Evolutionary conservation across 2,888 invertebrate species (phyloP).

Genomic region (Liposcelis brunnea): DNA sequence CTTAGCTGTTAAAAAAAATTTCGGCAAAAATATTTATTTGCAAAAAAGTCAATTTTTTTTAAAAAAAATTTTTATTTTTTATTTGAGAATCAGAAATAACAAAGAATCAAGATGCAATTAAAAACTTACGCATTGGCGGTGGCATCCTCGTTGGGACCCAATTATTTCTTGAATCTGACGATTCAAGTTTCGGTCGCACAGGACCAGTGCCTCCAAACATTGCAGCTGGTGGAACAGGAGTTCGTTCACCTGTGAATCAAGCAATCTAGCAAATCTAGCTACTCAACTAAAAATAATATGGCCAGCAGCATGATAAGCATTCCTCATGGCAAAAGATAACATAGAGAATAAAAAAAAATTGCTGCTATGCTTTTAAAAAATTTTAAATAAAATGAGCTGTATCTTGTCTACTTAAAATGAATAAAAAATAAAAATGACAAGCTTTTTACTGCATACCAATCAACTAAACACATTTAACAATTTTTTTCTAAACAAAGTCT

Average conservation of each 20-base stretch:
- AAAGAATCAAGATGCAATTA: background rate
- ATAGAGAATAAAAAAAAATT: slow-evolving; percentile 8
- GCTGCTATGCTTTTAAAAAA: slow-evolving; percentile 6
- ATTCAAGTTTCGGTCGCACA: slow-evolving; percentile 1
- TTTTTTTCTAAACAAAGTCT: slow-evolving; percentile 8
- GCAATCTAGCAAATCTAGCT: no score
- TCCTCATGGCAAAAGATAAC: background rate
- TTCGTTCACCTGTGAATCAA: slow-evolving; percentile 5
- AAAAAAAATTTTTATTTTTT: no score
- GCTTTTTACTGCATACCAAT: background rate
- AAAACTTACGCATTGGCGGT: background rate
- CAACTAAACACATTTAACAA: slow-evolving; percentile 11
- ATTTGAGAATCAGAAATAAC: background rate
- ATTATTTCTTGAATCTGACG: background rate
- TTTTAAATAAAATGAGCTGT: no score
- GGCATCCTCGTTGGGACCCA: slow-evolving; percentile 6
- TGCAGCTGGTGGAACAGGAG: background rate
- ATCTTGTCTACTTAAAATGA: background rate
- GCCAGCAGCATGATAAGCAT: no score
- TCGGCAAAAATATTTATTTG: no score
- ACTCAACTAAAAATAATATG: no score
- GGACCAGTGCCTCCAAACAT: background rate
- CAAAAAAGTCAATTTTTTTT: no score
- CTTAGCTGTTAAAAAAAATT: no score
- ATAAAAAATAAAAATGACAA: slow-evolving; percentile 21